These are phyloP conservation scores for Macaca mulatta DNA, from an alignment of 2,113 vertebrate genomes.

Conservation along the genomic window DNA sequence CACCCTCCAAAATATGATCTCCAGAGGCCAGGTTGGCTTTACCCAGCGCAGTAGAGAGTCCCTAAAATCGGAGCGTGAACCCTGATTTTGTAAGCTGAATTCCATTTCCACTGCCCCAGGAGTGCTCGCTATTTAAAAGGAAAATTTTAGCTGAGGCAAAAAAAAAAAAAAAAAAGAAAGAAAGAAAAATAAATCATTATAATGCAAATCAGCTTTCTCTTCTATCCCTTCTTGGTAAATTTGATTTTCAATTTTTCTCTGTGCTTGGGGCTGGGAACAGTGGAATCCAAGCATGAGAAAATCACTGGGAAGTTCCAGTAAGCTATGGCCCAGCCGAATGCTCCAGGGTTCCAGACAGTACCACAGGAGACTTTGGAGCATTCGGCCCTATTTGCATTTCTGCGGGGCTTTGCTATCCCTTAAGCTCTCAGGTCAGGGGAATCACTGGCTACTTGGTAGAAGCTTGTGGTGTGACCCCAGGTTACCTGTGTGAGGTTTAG, in stretches of 20 bases:
- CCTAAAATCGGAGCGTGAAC: not conserved
- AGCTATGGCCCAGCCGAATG: accelerated
- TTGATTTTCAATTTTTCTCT: not conserved
- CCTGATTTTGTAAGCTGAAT: not conserved
- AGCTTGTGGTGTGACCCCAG: not conserved
- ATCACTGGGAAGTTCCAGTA: no score
- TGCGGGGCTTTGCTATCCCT: not conserved
- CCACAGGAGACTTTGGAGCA: not conserved
- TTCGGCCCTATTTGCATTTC: accelerated
- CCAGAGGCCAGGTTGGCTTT: not conserved
- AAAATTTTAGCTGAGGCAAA: not conserved
- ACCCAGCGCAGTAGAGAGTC: not conserved
- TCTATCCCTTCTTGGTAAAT: not conserved
- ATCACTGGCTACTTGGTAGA: not conserved
- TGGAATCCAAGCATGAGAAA: not conserved
- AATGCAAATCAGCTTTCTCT: not conserved
- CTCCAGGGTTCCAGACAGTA: not conserved
- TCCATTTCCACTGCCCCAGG: not conserved
- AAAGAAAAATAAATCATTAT: not conserved
- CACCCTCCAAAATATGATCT: not conserved
- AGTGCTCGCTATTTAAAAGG: not conserved
- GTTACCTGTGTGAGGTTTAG: not conserved
- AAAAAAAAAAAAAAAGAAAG: not conserved
- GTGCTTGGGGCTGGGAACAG: not conserved
- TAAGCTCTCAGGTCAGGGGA: not conserved